Percentiles rank a stretch among this genome's conserved stretches.
Conservation (phyloP, 2,113 vertebrate genomes). For the Crotalus viridis region DNA sequence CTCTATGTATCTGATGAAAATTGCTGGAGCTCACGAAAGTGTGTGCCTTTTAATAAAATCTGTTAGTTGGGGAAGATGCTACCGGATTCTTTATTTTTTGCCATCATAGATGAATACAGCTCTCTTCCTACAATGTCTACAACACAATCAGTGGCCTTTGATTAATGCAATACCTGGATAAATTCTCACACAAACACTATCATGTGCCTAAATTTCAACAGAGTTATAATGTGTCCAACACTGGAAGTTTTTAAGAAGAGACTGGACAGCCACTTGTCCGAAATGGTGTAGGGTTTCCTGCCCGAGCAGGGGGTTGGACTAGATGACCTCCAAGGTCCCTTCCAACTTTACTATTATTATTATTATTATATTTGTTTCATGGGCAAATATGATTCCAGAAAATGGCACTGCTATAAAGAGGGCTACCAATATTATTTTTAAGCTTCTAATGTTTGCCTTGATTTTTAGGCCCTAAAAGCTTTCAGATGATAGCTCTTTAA, state of each 20-base stretch:
- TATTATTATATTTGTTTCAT: no score
- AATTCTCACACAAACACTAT: background rate
- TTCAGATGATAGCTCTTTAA: background rate
- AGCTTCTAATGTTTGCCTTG: background rate
- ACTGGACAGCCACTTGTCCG: no score
- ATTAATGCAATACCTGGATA: background rate
- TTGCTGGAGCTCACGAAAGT: background rate
- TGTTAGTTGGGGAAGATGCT: background rate
- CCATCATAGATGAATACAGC: background rate
- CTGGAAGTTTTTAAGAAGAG: no score
- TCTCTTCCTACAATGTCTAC: background rate
- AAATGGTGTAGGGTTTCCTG: no score
- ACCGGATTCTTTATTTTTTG: background rate
- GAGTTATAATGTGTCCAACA: background rate
- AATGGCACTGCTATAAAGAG: background rate
- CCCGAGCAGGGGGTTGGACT: no score
- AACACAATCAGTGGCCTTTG: background rate
- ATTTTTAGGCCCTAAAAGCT: background rate
- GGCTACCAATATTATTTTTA: background rate
- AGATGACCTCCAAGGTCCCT: no score
- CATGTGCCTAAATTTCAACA: background rate
- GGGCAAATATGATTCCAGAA: background rate
- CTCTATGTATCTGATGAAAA: background rate
- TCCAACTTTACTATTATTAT: no score
- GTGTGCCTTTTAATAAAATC: background rate